These are phyloP conservation scores for Tipula vernalis DNA, from an alignment of 2,888 invertebrate genomes.

Conservation along the genomic window DNA sequence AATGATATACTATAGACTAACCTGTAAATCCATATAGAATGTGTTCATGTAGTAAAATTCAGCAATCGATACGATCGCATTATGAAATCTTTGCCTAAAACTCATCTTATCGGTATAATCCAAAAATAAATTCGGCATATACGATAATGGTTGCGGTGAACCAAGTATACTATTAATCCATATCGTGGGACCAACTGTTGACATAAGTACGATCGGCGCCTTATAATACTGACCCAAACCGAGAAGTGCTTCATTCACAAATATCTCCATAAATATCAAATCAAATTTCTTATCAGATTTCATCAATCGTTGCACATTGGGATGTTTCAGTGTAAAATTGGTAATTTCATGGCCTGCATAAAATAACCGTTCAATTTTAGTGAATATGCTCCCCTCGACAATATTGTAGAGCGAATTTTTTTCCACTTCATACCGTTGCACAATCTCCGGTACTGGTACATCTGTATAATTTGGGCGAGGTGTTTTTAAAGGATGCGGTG, in stretches of 20 bases:
- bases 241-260: conserved; percentile 29
- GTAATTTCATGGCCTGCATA: conserved; percentile 24
- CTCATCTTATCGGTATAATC: conserved; percentile 10
- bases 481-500: conserved; percentile 25
- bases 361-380: background rate
- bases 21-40: background rate
- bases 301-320: conserved; percentile 20
- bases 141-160: background rate
- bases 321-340: conserved; percentile 21
- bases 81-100: background rate
- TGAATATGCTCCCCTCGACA: background rate
- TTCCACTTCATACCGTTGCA: conserved; percentile 15
- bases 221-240: conserved; percentile 26
- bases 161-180: conserved; percentile 9
- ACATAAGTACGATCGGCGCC: conserved; percentile 27
- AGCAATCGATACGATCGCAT: background rate
- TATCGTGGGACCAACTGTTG: conserved; percentile 11
- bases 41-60: background rate
- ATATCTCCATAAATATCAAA: conserved; percentile 31
- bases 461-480: conserved; percentile 23
- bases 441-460: conserved; percentile 17
- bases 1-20: background rate
- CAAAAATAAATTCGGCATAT: conserved; percentile 9
- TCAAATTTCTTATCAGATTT: conserved; percentile 31
- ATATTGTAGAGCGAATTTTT: background rate